Percentiles rank a stretch among this genome's conserved stretches.
Conservation (phyloP, 2,113 vertebrate genomes). For the Oxygymnocypris stewartii region DNA sequence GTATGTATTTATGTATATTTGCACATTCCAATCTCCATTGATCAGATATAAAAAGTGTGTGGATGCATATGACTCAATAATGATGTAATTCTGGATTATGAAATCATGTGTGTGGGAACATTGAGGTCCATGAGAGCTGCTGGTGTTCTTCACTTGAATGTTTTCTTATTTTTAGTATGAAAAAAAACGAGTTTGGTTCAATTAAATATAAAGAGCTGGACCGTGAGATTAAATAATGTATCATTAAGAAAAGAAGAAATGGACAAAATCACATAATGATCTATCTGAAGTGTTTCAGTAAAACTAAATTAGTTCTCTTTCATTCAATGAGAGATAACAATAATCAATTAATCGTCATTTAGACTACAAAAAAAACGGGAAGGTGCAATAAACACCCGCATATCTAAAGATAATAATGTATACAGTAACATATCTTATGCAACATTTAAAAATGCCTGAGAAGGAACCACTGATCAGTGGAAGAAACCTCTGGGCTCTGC, state of each 20-base stretch:
- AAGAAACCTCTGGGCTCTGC: slow-evolving; percentile 14
- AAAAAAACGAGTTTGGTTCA: not conserved
- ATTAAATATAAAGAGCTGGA: not conserved
- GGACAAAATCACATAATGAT: not conserved
- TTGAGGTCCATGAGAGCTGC: not conserved
- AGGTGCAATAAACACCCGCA: not conserved
- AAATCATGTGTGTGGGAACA: not conserved
- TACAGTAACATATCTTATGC: not conserved
- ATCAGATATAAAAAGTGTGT: not conserved
- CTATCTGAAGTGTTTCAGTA: not conserved
- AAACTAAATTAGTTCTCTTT: not conserved
- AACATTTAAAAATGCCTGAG: not conserved
- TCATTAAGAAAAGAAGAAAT: not conserved
- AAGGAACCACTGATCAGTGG: not conserved
- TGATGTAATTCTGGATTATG: not conserved
- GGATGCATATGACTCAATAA: not conserved
- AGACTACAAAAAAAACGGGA: not conserved
- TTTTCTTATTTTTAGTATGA: not conserved
- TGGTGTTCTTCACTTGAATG: not conserved
- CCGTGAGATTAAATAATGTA: not conserved
- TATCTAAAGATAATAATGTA: not conserved
- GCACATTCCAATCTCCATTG: not conserved
- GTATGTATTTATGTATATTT: not conserved
- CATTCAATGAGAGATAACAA: not conserved
- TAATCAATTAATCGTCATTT: not conserved